Conservation (phyloP, 2,888 invertebrate species). For the Pollenia labialis region DNA sequence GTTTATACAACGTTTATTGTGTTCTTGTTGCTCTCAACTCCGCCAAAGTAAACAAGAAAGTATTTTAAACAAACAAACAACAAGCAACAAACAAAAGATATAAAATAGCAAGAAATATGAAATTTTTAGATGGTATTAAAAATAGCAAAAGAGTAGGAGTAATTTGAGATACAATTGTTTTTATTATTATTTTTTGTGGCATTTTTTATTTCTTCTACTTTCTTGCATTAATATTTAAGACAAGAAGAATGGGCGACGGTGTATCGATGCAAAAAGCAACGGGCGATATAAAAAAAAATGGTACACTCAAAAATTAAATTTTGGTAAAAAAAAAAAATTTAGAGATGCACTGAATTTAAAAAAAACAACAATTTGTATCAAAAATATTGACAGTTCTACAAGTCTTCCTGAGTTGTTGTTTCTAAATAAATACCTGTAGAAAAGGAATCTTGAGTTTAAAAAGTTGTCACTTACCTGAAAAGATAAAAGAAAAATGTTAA, state of each 20-base stretch:
- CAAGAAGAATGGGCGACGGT: slow-evolving; percentile 7
- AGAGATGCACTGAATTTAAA: background rate
- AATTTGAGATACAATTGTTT: slow-evolving; percentile 66
- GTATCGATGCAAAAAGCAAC: slow-evolving; percentile 11
- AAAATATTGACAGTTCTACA: too few species aligned
- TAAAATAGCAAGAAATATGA: slow-evolving; percentile 42
- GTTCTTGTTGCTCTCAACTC: background rate
- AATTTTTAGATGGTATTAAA: slow-evolving; percentile 53
- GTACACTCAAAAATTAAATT: slow-evolving; percentile 25
- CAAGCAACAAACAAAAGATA: background rate
- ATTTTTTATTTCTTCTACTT: background rate
- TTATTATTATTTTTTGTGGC: slow-evolving; percentile 50
- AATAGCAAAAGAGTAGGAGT: slow-evolving; percentile 56
- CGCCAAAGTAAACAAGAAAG: slow-evolving; percentile 37
- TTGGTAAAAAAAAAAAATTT: background rate
- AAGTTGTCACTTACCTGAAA: slow-evolving; percentile 50
- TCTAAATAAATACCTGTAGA: slow-evolving; percentile 18
- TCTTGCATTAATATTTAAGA: slow-evolving; percentile 51
- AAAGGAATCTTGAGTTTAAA: background rate
- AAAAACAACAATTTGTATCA: background rate
- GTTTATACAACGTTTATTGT: background rate
- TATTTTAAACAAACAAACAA: slow-evolving; percentile 1
- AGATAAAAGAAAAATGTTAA: slow-evolving; percentile 3
- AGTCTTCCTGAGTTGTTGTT: too few species aligned
- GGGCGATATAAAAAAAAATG: background rate